Percentiles rank a stretch among this genome's conserved stretches.
phyloP scores from a whole-genome alignment of 2,888 invertebrate species.

The Macropis europaea region DNA sequence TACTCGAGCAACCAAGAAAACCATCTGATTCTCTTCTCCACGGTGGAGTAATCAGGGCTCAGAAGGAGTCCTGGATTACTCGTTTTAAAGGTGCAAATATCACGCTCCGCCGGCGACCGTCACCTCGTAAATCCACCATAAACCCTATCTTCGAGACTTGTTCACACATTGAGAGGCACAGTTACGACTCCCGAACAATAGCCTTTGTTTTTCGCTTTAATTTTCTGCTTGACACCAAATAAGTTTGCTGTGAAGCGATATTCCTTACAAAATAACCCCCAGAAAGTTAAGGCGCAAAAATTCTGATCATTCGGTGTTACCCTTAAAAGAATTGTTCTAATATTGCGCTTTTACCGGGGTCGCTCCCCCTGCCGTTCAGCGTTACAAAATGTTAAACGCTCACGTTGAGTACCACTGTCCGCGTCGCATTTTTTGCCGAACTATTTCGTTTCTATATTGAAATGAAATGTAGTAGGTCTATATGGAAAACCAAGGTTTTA shows the following conservation, averaged over 20 bases:
- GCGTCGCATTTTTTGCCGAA: no score
- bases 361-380: no score
- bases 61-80: slow-evolving; percentile 35
- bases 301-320: no score
- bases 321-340: no score
- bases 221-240: neutral
- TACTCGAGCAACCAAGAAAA: slow-evolving; percentile 24
- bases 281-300: no score
- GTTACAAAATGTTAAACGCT: no score
- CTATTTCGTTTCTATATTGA: no score
- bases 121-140: slow-evolving; percentile 52
- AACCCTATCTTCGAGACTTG: slow-evolving; percentile 44
- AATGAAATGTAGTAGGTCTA: no score
- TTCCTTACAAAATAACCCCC: no score
- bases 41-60: slow-evolving; percentile 22
- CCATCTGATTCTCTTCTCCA: slow-evolving; percentile 33
- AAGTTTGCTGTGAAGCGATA: neutral
- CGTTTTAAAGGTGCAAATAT: slow-evolving; percentile 59
- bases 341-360: no score
- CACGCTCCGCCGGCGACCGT: slow-evolving; percentile 33
- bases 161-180: neutral
- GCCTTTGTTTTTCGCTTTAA: neutral
- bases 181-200: neutral
- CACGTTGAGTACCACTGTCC: no score
- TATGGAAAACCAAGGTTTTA: no score